Evolutionary conservation across 2,797 vertebrate species (phyloP), one percentile per base, ranked within the genome.

Genomic region (Clarias laeviceps): DNA sequence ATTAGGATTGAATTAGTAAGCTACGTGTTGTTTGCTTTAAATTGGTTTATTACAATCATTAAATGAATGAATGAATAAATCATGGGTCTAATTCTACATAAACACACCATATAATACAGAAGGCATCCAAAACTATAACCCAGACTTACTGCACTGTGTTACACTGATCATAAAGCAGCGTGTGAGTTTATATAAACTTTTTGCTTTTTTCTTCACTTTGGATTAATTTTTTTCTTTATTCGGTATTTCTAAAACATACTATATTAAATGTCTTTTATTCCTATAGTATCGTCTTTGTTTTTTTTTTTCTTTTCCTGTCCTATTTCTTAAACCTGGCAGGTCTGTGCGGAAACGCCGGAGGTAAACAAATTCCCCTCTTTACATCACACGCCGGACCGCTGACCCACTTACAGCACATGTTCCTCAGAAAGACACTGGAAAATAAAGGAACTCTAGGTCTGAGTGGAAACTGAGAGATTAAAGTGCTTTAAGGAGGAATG

Each of bases 321-420:
- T 89, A 86, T 83, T 88, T 89, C 82, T 88, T 79, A 87, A 89
- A 86, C 61, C 79, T 84, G 85, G 61, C 81, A 86, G 50, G 68
- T 80, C 79, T 88, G 64, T 85, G 80, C 34, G 59, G 84, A 83
- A 83, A 83, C 6, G 85, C 83, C 83, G 68, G 69, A 62, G 82
- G 88, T 86, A 86, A 86, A 86, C 59, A 86, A 86, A 85, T 74
- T 83, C 76, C 80, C 69, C 34, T 83, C 37, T 87, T 83, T 86
- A 79, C 84, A 82, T 85, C 62, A 80, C 88, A 80, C 82, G 54
- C 80, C 50, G 80, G 83, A 72, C 77, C 85, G 68, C 70, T 89
- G 87, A 85, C 86, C 86, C 85, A 88, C 84, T 89, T 88, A 62
- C 79, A 72, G 82, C 85, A 72, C 83, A 84, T 73, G 84, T 70